Evolutionary conservation across 2,888 invertebrate species (phyloP).

Genomic region (Syritta pipiens): DNA sequence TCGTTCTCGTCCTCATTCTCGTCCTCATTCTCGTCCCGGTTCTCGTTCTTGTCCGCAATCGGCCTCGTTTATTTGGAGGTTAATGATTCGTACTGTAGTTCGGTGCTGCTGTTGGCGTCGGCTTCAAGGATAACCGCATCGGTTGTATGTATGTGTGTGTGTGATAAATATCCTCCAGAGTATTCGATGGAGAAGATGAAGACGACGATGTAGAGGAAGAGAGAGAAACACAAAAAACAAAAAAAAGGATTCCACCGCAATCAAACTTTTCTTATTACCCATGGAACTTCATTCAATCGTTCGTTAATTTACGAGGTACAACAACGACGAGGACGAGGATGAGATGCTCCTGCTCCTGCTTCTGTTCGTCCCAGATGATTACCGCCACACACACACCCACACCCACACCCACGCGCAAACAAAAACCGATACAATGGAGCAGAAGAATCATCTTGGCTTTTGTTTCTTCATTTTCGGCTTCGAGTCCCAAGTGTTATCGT

Average conservation of each 20-base stretch:
- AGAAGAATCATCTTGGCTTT: conserved; percentile 34
- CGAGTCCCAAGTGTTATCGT: conserved; percentile 64
- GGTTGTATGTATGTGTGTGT: conserved; percentile 15
- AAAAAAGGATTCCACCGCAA: conserved; percentile 65
- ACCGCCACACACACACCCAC: conserved; percentile 24
- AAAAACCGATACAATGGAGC: too few species aligned
- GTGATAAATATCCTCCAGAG: conserved; percentile 65
- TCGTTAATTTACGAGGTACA: conserved; percentile 68
- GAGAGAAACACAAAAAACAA: neutral
- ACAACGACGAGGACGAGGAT: too few species aligned
- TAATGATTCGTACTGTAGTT: conserved; percentile 61
- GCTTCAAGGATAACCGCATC: conserved; percentile 55
- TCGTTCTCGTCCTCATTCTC: neutral
- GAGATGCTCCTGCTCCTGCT: too few species aligned
- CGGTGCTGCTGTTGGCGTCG: conserved; percentile 21
- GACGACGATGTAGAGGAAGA: neutral
- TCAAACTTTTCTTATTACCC: conserved; percentile 70
- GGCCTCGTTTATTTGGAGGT: conserved; percentile 45
- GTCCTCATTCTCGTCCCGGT: neutral
- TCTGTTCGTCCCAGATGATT: conserved; percentile 69
- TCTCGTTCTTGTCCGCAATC: neutral
- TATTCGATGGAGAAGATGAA: conserved; percentile 29
- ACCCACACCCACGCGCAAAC: neutral
- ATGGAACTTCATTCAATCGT: conserved; percentile 69
- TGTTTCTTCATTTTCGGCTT: conserved; percentile 61